Percentiles rank a stretch among this genome's conserved stretches.
Conservation (phyloP, 2,888 invertebrate species). For the Drosophila merina region DNA sequence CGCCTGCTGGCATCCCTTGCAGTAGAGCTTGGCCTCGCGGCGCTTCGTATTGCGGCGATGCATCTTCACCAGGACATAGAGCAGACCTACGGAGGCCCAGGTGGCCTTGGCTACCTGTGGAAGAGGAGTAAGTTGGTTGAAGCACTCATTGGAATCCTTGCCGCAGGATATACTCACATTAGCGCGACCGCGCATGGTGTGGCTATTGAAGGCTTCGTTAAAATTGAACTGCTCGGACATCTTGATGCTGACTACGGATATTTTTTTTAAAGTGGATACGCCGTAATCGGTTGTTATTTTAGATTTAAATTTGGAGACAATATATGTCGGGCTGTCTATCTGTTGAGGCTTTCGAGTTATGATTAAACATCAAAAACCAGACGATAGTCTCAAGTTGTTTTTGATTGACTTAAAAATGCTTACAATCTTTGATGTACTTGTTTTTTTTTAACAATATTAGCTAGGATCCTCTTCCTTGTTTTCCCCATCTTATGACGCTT, state of each 20-base stretch:
- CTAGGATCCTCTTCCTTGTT: too few relatives aligned
- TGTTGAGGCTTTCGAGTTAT: not conserved
- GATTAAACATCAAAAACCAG: not conserved
- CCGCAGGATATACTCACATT: constrained; percentile 60
- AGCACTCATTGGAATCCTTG: too few relatives aligned
- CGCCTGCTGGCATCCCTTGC: constrained; percentile 50
- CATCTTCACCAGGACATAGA: constrained; percentile 49
- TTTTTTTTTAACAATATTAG: too few relatives aligned
- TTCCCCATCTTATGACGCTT: too few relatives aligned
- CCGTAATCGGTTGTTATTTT: not conserved
- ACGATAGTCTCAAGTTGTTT: not conserved
- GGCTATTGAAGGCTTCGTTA: constrained; percentile 60
- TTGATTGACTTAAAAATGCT: not conserved
- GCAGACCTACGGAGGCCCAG: constrained; percentile 24
- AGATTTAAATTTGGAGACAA: not conserved
- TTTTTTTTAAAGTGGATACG: not conserved
- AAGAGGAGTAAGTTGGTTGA: not conserved
- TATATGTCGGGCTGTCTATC: not conserved
- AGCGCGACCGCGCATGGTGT: constrained; percentile 70
- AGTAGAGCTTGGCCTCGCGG: constrained; percentile 39
- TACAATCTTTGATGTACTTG: too few relatives aligned
- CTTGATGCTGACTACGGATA: not conserved
- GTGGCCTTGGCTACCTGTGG: constrained; percentile 40
- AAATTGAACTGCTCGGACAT: constrained; percentile 56
- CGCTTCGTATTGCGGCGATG: constrained; percentile 42